Conservation (phyloP, 2,113 vertebrate species). For the Bubo bubo region DNA sequence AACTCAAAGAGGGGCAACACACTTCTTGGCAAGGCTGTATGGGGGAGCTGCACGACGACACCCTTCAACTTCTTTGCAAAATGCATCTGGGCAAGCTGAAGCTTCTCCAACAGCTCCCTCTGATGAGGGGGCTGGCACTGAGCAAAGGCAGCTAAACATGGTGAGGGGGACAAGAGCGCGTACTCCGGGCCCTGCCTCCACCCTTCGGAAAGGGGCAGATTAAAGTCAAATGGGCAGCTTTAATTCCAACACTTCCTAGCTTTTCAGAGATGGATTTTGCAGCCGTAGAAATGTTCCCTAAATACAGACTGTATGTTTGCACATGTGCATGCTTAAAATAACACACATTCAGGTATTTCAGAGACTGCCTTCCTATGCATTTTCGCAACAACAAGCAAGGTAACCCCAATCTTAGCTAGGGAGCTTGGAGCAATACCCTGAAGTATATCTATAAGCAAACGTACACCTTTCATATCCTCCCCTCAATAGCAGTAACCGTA, state of each 20-base stretch:
- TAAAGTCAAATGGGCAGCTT: not conserved
- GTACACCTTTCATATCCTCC: not conserved
- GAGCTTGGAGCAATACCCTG: not conserved
- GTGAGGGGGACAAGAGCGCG: fast-evolving
- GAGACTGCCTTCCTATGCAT: not conserved
- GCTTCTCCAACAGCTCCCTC: not conserved
- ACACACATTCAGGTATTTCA: not conserved
- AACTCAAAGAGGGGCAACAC: not conserved
- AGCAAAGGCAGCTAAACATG: not conserved
- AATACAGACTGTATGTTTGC: not conserved
- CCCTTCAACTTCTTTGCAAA: not conserved
- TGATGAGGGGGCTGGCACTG: not conserved
- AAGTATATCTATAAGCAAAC: not conserved
- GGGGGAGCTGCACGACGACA: not conserved
- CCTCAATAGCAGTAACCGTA: fast-evolving
- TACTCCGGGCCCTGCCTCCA: not conserved
- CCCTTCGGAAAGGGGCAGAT: not conserved
- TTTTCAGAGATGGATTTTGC: not conserved
- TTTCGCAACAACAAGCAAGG: not conserved
- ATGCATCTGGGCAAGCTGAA: not conserved
- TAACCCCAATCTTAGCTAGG: not conserved
- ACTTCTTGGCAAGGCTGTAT: not conserved
- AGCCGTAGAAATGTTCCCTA: not conserved
- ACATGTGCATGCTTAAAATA: not conserved
- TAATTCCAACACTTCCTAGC: not conserved